These are phyloP conservation scores for Lathamus discolor DNA, from an alignment of 2,113 vertebrate genomes.

Conservation along the genomic window DNA sequence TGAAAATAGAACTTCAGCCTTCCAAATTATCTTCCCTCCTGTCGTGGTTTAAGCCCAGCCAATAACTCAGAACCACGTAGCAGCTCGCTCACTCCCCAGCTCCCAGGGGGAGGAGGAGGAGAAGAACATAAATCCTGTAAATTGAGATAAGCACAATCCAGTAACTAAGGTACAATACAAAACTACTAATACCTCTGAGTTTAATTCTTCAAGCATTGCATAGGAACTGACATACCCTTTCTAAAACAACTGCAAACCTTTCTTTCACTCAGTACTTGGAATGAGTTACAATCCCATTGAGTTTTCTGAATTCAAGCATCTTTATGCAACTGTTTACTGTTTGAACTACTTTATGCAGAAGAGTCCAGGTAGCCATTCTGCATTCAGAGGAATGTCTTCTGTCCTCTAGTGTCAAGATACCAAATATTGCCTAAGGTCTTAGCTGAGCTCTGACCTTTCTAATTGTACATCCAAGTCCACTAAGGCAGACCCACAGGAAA, in stretches of 20 bases:
- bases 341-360: neutral
- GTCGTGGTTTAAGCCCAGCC: neutral
- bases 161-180: neutral
- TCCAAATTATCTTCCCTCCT: neutral
- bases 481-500: neutral
- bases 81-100: neutral
- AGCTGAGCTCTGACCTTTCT: neutral
- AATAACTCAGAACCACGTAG: neutral
- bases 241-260: neutral
- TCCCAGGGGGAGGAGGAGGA: neutral
- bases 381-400: neutral
- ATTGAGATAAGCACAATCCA: neutral
- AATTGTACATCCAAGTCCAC: neutral
- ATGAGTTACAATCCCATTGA: rapidly evolving
- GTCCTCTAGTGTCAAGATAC: neutral
- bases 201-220: neutral
- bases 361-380: neutral
- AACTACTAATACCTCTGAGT: neutral
- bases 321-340: neutral
- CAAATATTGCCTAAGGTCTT: neutral
- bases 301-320: neutral
- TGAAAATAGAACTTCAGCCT: neutral
- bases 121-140: neutral
- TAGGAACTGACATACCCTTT: rapidly evolving
- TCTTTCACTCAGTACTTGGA: neutral